Evolutionary conservation across 2,888 invertebrate genomes (phyloP).

Genomic region (Rotaria sp.): DNA sequence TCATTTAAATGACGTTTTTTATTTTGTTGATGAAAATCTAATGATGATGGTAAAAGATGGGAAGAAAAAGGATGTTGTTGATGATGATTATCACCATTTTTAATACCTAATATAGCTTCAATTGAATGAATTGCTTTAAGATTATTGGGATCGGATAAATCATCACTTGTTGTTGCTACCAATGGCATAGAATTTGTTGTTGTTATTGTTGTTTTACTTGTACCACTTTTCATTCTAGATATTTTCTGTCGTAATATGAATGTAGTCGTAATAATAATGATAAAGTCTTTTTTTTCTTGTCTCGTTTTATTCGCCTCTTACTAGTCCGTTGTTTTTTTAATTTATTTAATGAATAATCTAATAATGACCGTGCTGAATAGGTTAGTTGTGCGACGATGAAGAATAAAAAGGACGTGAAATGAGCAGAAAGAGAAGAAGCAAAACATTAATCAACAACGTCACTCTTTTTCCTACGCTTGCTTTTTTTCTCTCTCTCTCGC

Average conservation of each 20-base stretch:
- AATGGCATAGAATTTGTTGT: neutral
- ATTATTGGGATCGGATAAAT: conserved; percentile 17
- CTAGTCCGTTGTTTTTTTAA: neutral
- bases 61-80: neutral
- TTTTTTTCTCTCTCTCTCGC: neutral
- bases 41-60: neutral
- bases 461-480: neutral
- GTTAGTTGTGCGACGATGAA: neutral
- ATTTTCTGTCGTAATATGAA: neutral
- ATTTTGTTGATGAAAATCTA: neutral
- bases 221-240: neutral
- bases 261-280: no score
- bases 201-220: neutral
- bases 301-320: neutral
- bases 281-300: neutral
- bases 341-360: conserved; percentile 24
- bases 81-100: neutral
- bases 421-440: neutral
- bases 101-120: neutral
- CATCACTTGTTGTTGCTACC: neutral
- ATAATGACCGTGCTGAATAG: neutral
- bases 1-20: neutral
- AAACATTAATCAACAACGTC: neutral
- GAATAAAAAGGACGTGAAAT: neutral
- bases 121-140: neutral